phyloP scores from a whole-genome alignment of 2,888 invertebrate genomes.

The Agapostemon virescens region DNA sequence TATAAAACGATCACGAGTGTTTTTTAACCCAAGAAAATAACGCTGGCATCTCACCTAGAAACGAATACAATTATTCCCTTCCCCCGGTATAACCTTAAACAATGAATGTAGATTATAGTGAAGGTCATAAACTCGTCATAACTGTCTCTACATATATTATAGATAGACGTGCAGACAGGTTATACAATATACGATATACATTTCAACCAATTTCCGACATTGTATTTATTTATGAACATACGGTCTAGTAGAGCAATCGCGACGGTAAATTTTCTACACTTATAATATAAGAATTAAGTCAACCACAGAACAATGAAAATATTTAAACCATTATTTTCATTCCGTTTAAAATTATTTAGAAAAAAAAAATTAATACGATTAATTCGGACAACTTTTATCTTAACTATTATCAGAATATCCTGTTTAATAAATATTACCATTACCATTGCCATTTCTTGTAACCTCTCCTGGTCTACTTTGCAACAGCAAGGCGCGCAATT shows the following conservation, averaged over 20 bases:
- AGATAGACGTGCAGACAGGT: no score
- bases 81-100: background rate
- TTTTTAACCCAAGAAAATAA: constrained; percentile 11
- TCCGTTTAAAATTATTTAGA: background rate
- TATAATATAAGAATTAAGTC: no score
- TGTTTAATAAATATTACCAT: background rate
- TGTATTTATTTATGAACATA: background rate
- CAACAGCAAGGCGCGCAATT: background rate
- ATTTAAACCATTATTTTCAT: background rate
- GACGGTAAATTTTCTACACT: no score
- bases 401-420: no score
- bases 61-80: background rate
- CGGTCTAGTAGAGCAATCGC: no score
- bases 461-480: background rate
- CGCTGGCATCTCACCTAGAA: background rate
- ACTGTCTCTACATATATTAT: background rate
- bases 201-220: no score
- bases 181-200: no score
- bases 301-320: background rate
- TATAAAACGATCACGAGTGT: constrained; percentile 63
- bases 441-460: background rate
- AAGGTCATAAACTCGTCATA: background rate
- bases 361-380: no score
- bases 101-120: background rate
- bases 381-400: background rate